Evolutionary conservation across 37 sponge, comb jelly and placozoan genomes (phyloP).

Genomic region (Beroe ovata): DNA sequence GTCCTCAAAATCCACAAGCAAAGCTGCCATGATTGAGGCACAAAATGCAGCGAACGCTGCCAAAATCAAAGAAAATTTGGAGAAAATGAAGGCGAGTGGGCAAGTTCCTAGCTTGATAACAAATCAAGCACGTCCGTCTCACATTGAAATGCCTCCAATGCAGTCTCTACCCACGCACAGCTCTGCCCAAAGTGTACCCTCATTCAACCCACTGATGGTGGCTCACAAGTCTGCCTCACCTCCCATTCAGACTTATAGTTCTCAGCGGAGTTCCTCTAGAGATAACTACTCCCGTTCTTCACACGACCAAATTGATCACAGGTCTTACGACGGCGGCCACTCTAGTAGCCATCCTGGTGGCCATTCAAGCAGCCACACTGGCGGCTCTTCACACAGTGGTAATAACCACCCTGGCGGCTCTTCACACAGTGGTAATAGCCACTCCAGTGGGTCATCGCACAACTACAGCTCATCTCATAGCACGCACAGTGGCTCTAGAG

Average conservation of each 20-base stretch:
- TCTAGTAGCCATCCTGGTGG: neutral
- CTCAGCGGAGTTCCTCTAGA: slow-evolving; percentile 27
- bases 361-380: neutral
- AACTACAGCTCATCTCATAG: neutral
- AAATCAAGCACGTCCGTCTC: slow-evolving; percentile 15
- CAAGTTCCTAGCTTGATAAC: slow-evolving; percentile 3
- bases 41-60: slow-evolving; percentile 44
- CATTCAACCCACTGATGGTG: slow-evolving; percentile 66
- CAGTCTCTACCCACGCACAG: neutral
- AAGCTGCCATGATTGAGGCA: slow-evolving; percentile 33
- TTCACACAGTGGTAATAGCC: neutral
- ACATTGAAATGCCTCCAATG: neutral
- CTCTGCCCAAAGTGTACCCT: neutral
- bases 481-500: neutral
- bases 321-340: neutral
- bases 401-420: neutral
- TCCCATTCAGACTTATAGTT: neutral
- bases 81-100: slow-evolving; percentile 30
- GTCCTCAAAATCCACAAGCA: slow-evolving; percentile 14
- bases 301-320: neutral
- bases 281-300: slow-evolving; percentile 22
- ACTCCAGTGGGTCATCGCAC: neutral
- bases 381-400: neutral
- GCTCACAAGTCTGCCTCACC: slow-evolving; percentile 48
- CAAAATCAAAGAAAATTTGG: slow-evolving; percentile 36